Base-by-base conservation (phyloP, 2,888 invertebrate species). In the Dorcus hopei region DNA sequence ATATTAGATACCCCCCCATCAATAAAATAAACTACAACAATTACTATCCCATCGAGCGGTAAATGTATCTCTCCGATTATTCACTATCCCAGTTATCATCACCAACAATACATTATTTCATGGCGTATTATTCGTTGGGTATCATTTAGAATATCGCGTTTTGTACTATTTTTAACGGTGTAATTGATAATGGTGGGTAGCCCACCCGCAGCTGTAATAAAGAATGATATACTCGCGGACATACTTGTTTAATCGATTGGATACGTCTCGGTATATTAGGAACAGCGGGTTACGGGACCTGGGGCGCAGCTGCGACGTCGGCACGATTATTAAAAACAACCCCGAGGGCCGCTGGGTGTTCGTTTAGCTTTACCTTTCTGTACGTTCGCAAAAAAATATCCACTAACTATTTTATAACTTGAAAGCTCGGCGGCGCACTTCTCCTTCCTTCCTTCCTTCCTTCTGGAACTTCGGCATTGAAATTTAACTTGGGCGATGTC, bases 191-290 rank as follows among this genome's bases (percentile, higher is more conserved):
- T 45, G 23, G 23, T 45, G 23, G 23, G 14, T 19, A 23, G 45
- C 9, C 45, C 45, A 45, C 45, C 45, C 45, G 45, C 45, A 45
- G n/a, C 45, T 19, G 9, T 19, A 9, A 45, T 45, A 23, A 45
- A 23, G 9, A 45, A 45, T 45, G 67, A 67, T 70, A 66, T 64
- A 66, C 63, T 52, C 61, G 65, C 61, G 63, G 66, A 69, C 67
- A 67, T 69, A 68, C 69, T 72, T 70, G 70, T 71, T 71, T 73
- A 73, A 73, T 73, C 70, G 73, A 73, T 73, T 71, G 61, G 67
- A 66, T 66, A 65, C 69, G 64, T 65, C 65, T 61, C 60, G 66
- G 69, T 68, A 66, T 69, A 69, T 70, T 70, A 68, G 65, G 62
- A 65, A 61, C 66, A 62, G 65, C 64, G 64, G 65, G 66, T 63